Evolutionary conservation across 2,113 vertebrate genomes (phyloP).

Genomic region (Tautogolabrus adspersus): DNA sequence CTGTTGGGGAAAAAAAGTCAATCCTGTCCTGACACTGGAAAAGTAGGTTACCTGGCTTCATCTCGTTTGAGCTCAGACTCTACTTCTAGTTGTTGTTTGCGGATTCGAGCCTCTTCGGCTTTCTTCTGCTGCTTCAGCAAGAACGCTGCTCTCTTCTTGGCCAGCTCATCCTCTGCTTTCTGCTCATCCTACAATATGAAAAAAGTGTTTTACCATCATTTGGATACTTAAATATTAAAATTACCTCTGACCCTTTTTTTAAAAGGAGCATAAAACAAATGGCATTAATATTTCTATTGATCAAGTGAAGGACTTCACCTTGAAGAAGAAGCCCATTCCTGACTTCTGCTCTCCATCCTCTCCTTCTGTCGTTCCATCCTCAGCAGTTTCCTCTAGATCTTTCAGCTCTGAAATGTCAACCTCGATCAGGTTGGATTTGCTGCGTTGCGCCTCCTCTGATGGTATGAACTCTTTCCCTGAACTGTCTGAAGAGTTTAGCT

Average conservation of each 20-base stretch:
- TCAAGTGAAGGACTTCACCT: conserved; percentile 80
- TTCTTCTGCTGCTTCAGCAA: conserved; percentile 97
- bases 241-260: no score
- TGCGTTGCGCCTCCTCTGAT: conserved; percentile 83
- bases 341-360: conserved; percentile 92
- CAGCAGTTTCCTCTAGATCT: conserved; percentile 78
- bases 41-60: conserved; percentile 87
- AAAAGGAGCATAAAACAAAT: no score
- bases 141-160: conserved; percentile 95
- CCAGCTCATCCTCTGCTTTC: conserved; percentile 95
- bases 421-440: conserved; percentile 91
- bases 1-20: neutral
- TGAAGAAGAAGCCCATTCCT: conserved; percentile 96
- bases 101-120: conserved; percentile 91
- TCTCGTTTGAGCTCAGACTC: conserved; percentile 94
- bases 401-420: conserved; percentile 93
- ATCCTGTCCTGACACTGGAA: accelerated
- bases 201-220: neutral
- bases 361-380: conserved; percentile 63
- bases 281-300: neutral
- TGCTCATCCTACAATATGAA: conserved; percentile 88
- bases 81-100: conserved; percentile 92
- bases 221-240: no score
- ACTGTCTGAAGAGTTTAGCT: conserved; percentile 75
- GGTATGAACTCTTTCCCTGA: conserved; percentile 80